Evolutionary conservation across 2,888 invertebrate species (phyloP), one percentile per base, ranked within the genome.

Genomic region (Siphonodentalium dalli): DNA sequence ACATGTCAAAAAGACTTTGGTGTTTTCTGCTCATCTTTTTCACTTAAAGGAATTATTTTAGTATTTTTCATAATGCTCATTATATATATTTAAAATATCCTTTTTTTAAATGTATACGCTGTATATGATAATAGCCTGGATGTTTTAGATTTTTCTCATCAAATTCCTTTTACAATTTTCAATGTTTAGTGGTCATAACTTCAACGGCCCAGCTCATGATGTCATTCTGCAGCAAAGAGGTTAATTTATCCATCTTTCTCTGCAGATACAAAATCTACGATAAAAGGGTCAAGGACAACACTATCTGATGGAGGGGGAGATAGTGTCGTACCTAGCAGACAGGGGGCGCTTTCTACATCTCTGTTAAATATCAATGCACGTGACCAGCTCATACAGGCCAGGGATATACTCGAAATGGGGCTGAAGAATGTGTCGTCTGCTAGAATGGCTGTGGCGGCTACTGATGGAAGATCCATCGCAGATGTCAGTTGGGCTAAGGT

Each of bases 401-500:
- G 74, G 11, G 73, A 77, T 9, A 76, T 80, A 31, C 70, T 80
- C 9, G 72, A 74, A 41, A 67, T 71, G 3, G 80, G 80, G 0
- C 65, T 80, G 40, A 54, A 65, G 35, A 74, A 78, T 61, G 74
- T 80, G 27, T 75, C 75, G 15, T 69, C 60, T 51, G 78, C 80
- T 3, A 46, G 79, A 27, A 66, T 68, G 43, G 72, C 71, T 20
- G 72, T 75, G 2, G 73, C 75, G 11, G 51, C 70, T 4, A 68
- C 69, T 46, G 79, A 79, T 60, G 77, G 77, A 24, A 71, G 68
- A 39, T 64, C 68, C 20, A 75, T 80, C 33, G 79, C 79, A 24
- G 80, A 81, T 61, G 67, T 80, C 40, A 61, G 68, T 42, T 80
- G 79, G 77, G 72, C 72, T 24, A 79, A 79, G 75, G 80, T 80